Conservation (phyloP, 2,888 invertebrate genomes). For the Calliphora vomitoria region DNA sequence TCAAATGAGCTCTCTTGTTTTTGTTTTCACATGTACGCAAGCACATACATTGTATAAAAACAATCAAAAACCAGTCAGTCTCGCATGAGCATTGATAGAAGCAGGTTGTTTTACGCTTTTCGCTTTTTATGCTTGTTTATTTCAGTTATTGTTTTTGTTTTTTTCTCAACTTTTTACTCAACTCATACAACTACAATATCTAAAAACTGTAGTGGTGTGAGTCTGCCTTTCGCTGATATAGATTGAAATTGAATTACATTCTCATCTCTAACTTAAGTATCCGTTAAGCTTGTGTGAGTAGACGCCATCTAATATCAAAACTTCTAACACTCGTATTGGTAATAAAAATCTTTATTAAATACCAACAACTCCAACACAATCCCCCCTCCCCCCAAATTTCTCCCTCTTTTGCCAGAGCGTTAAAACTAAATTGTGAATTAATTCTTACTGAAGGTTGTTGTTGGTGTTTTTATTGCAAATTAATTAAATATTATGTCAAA, state of each 20-base stretch:
- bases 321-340: neutral
- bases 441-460: neutral
- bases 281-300: neutral
- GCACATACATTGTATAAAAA: too few relatives aligned
- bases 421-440: neutral
- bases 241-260: neutral
- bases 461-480: constrained; percentile 5
- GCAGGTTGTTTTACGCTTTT: too few relatives aligned
- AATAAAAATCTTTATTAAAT: neutral
- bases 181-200: too few relatives aligned
- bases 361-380: neutral
- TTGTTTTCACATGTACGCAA: too few relatives aligned
- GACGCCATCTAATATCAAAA: neutral
- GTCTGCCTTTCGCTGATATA: too few relatives aligned
- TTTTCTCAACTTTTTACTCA: too few relatives aligned
- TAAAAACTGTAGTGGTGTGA: too few relatives aligned
- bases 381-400: neutral
- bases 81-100: too few relatives aligned
- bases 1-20: too few relatives aligned
- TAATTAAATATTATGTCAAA: constrained; percentile 31
- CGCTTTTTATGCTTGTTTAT: too few relatives aligned
- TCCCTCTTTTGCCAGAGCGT: neutral
- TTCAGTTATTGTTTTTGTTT: too few relatives aligned
- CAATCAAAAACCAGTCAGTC: too few relatives aligned
- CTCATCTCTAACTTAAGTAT: neutral